Evolutionary conservation across 2,888 invertebrate species (phyloP), one percentile per base, ranked within the genome.

Genomic region (Anthophora plumipes): DNA sequence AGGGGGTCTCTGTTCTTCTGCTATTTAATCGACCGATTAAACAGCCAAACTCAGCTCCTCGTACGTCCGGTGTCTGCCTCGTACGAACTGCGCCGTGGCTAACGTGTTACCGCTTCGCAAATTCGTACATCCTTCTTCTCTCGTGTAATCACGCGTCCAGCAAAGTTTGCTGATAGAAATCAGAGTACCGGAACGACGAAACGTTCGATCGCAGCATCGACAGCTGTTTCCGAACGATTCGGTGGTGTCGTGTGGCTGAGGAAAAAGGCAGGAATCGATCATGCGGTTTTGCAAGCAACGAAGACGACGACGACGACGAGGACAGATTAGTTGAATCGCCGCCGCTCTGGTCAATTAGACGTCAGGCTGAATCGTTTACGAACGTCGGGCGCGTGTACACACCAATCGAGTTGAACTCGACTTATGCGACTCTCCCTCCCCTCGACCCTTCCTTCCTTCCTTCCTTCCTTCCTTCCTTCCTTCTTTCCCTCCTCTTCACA

Each of bases 351-450:
- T 76, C 77, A 54, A 87, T 81, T 79, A 82, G 59, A 77, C 80
- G 82, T 69, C n/a, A 64, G 87, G 86, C 87, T 74, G 78, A 77
- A 41, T 85, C 76, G 84, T 85, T 87, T 74, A 57, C 52, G 64
- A 75, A 68, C 61, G 73, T 77, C 70, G 80, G 48, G 25, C 76
- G 59, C 60, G 67, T 72, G n/a, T n/a, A n/a, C n/a, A 63, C 69
- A 54, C 73, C 67, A 79, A 43, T 43, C 70, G 68, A 73, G 72
- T 70, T 72, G 72, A 73, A 77, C 75, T 55, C 79, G 70, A 41
- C 57, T 63, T 22, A 37, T 54, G 46, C 57, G 20, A n/a, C 43
- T 43, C 57, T 61, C 20, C 63, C 50, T n/a, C 22, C 12, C 20
- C 39, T 59, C 54, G 25, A 46, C 25, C 2, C 17, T 60, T 57